Conservation (phyloP, 2,888 invertebrate species). For the Leucophora obtusa region DNA sequence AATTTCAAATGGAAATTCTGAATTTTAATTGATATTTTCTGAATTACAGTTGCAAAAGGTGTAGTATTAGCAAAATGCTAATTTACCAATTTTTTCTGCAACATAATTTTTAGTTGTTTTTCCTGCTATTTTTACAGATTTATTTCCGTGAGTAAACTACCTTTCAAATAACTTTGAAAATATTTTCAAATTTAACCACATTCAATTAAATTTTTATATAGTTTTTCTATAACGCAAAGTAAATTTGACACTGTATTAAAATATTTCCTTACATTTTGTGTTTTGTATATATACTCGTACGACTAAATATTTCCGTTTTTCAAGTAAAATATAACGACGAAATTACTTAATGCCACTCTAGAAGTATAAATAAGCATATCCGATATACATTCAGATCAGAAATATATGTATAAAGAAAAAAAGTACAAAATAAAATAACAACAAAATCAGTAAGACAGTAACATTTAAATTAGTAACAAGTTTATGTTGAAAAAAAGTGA, state of each 20-base stretch:
- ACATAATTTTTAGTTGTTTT: no score
- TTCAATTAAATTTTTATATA: not conserved
- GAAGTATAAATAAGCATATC: slow-evolving; percentile 58
- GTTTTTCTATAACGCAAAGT: slow-evolving; percentile 7
- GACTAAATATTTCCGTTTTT: slow-evolving; percentile 61
- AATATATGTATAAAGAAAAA: not conserved
- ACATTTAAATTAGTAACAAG: slow-evolving; percentile 44
- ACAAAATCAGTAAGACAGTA: slow-evolving; percentile 10
- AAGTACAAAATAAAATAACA: not conserved
- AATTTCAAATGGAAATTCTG: no score
- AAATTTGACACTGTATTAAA: slow-evolving; percentile 41
- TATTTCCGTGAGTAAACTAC: no score
- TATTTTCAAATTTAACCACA: not conserved
- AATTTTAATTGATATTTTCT: no score
- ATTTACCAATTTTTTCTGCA: no score
- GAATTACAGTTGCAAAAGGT: no score
- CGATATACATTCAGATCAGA: slow-evolving; percentile 37
- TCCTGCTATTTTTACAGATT: no score
- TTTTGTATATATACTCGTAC: no score
- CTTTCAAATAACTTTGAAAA: no score
- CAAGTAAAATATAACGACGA: slow-evolving; percentile 44
- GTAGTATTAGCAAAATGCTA: no score
- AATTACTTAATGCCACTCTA: slow-evolving; percentile 58
- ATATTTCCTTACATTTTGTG: slow-evolving; percentile 49
- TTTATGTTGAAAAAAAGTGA: not conserved